Evolutionary conservation across 2,888 invertebrate species (phyloP), one percentile per base, ranked within the genome.

Genomic region (Anagyrus pseudococci): DNA sequence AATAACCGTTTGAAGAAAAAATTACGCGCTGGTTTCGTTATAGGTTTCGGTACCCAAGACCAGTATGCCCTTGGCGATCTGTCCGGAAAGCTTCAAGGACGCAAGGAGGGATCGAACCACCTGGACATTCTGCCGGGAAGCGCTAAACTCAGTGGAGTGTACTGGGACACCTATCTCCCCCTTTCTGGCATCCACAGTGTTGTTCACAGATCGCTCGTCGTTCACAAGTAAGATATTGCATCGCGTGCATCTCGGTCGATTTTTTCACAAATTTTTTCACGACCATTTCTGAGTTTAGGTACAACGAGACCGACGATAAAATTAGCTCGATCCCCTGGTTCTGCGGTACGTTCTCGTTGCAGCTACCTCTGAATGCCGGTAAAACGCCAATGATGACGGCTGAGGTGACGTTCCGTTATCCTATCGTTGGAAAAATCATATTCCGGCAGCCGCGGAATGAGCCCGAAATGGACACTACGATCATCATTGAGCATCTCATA

Each of bases 11-110:
- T 53, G 13, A 73, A n/a, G n/a, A n/a, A n/a, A n/a, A n/a, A n/a
- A n/a, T n/a, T n/a, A n/a, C n/a, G n/a, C n/a, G n/a, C n/a, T n/a
- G n/a, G n/a, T n/a, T n/a, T n/a, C n/a, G n/a, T n/a, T n/a, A n/a
- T n/a, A 89, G 88, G 89, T 20, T 85, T 87, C 71, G 93, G 92
- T 37, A 92, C 93, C 0, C 93, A 93, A 77, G 95, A 97, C 79
- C 92, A 93, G 78, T 97, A 96, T 75, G 89, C 94, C 1, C 83
- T 95, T 2, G 97, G 97, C 0, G 96, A 96, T 77, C 82, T 97
- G 13, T 90, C 93, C 57, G 95, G 95, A 20, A 96, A 96, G 81
- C 86, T 90, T 67, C 88, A 91, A 69, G 87, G 86, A 15, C 85
- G 90, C 60, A 91, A 91, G 40, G 88, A 88, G 72, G 86, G 87